These are phyloP conservation scores for Pachypanchax playfairii DNA, from an alignment of 2,113 vertebrate genomes.

Conservation along the genomic window DNA sequence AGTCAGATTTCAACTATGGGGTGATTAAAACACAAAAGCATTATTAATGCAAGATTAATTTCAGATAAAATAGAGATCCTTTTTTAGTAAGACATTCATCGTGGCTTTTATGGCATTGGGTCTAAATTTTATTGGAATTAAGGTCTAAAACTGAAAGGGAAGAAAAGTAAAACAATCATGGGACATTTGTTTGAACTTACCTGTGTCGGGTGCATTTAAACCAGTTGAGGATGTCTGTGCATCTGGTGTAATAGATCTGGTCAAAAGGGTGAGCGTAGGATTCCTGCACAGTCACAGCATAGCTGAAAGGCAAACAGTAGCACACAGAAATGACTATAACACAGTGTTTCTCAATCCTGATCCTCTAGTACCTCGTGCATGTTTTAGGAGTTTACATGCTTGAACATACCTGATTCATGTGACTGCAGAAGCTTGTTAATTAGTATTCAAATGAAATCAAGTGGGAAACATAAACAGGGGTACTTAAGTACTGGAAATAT, in stretches of 20 bases:
- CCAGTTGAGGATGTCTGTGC: constrained; percentile 99
- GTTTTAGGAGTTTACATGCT: too few relatives aligned
- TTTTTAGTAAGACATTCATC: constrained; percentile 36
- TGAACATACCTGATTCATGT: too few relatives aligned
- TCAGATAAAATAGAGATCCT: constrained; percentile 43
- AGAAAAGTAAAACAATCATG: too few relatives aligned
- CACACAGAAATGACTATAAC: background rate
- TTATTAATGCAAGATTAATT: constrained; percentile 33
- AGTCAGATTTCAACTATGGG: constrained; percentile 40
- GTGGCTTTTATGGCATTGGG: constrained; percentile 15
- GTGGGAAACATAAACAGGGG: too few relatives aligned
- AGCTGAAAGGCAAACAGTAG: constrained; percentile 77
- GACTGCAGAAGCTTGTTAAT: too few relatives aligned
- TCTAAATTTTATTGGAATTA: constrained; percentile 15
- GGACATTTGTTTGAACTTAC: constrained; percentile 72
- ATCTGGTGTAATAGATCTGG: constrained; percentile 98
- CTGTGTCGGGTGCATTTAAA: constrained; percentile 98
- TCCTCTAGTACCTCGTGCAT: too few relatives aligned
- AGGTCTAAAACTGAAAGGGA: background rate
- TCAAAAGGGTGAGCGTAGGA: constrained; percentile 97
- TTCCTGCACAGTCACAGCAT: constrained; percentile 97
- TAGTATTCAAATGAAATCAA: too few relatives aligned
- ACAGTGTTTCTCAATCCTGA: too few relatives aligned
- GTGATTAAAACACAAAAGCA: constrained; percentile 51
- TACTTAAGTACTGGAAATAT: too few relatives aligned